Conservation (phyloP, 2,888 invertebrate genomes). For the Aproaerema taeniolella region DNA sequence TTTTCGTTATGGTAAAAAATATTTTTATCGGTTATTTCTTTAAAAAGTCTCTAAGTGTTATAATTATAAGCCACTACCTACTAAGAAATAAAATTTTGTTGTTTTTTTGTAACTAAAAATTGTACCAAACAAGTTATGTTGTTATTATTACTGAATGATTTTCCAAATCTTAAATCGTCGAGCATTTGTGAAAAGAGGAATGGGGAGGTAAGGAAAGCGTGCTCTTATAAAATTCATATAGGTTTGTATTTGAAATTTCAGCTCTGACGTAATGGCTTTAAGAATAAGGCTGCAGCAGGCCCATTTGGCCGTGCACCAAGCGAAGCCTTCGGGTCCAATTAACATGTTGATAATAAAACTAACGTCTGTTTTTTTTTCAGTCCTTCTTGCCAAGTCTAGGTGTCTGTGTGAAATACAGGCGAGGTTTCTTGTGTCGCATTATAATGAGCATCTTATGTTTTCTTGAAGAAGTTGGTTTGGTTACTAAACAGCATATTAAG, state of each 20-base stretch:
- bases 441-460: neutral
- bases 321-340: slow-evolving; percentile 54
- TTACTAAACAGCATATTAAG: too few species aligned
- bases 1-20: too few species aligned
- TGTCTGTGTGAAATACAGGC: slow-evolving; percentile 11
- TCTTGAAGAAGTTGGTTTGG: neutral
- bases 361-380: slow-evolving; percentile 28
- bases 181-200: too few species aligned
- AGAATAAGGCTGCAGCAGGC: slow-evolving; percentile 29
- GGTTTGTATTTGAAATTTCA: neutral
- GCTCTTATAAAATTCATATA: neutral
- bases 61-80: too few species aligned
- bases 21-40: too few species aligned
- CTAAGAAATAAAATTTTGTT: too few species aligned
- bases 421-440: neutral
- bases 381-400: slow-evolving; percentile 26
- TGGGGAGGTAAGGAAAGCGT: slow-evolving; percentile 3
- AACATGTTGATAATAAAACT: slow-evolving; percentile 62
- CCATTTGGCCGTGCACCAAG: slow-evolving; percentile 64
- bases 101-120: too few species aligned
- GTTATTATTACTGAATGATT: too few species aligned
- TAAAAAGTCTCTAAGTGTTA: too few species aligned
- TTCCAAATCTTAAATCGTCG: too few species aligned
- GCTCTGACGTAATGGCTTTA: neutral
- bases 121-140: too few species aligned